phyloP scores from a whole-genome alignment of 2,888 invertebrate species.

The Cantharis lateralis region DNA sequence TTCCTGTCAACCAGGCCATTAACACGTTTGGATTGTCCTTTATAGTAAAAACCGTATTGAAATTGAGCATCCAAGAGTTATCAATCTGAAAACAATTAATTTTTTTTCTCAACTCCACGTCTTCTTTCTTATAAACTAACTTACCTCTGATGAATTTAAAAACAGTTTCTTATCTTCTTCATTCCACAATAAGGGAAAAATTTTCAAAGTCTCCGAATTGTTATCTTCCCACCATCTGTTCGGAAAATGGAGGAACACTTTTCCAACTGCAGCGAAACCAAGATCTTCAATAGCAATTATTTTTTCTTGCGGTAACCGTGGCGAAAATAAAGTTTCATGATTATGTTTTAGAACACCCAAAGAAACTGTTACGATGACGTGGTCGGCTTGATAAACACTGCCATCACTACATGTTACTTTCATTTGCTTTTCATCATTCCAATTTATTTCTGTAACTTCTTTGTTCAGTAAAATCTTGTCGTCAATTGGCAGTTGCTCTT shows the following conservation, averaged over 20 bases:
- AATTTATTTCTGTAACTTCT: conserved; percentile 42
- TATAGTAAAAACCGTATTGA: conserved; percentile 66
- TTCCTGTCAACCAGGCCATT: conserved; percentile 69
- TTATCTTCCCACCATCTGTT: conserved; percentile 61
- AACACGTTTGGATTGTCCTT: conserved; percentile 64
- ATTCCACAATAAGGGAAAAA: conserved; percentile 60
- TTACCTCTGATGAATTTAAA: not conserved
- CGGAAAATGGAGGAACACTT: conserved; percentile 65
- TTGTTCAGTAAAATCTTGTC: conserved; percentile 46
- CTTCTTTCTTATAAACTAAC: no score
- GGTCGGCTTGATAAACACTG: not conserved
- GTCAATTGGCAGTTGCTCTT: conserved; percentile 40
- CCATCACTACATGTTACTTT: not conserved
- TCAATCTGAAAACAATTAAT: not conserved
- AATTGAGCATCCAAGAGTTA: conserved; percentile 62
- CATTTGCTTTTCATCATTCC: conserved; percentile 30
- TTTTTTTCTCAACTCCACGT: not conserved
- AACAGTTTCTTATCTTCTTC: conserved; percentile 47
- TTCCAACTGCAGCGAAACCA: conserved; percentile 65
- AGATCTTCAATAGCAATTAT: conserved; percentile 58
- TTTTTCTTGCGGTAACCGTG: not conserved
- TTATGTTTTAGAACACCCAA: not conserved
- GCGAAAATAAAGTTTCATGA: not conserved
- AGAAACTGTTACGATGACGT: not conserved
- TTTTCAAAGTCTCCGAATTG: conserved; percentile 36